phyloP scores from a whole-genome alignment of 92 coral and sea anemone species.

The Phenganax marumi region DNA sequence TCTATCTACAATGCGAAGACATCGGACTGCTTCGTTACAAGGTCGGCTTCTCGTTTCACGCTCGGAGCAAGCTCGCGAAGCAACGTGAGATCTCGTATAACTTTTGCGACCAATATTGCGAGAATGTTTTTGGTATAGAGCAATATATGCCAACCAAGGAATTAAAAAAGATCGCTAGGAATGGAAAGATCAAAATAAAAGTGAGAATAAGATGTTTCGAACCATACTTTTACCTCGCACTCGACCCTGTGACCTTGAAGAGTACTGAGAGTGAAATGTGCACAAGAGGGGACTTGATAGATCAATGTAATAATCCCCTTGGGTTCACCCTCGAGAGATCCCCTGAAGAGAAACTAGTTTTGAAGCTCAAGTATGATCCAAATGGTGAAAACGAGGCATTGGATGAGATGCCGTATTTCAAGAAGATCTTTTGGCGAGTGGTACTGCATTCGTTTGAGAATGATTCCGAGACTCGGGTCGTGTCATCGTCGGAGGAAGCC shows the following conservation, averaged over 20 bases:
- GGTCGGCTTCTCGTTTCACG: constrained; percentile 68
- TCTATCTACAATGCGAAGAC: constrained; percentile 77
- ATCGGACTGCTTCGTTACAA: constrained; percentile 76
- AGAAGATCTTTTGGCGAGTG: constrained; percentile 82
- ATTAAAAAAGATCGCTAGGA: constrained; percentile 78
- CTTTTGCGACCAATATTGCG: constrained; percentile 64
- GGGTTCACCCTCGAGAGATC: constrained; percentile 59
- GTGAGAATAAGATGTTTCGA: constrained; percentile 72
- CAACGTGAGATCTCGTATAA: constrained; percentile 75
- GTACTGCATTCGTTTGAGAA: constrained; percentile 76
- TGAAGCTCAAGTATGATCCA: constrained; percentile 81
- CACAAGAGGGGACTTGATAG: constrained; percentile 58
- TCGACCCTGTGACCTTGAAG: constrained; percentile 75
- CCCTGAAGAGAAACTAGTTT: constrained; percentile 67
- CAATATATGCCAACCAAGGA: constrained; percentile 80
- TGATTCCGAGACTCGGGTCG: constrained; percentile 64
- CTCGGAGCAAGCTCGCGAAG: constrained; percentile 58
- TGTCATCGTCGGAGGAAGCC: constrained; percentile 77
- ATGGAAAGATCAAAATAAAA: constrained; percentile 79
- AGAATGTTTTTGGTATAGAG: constrained; percentile 86
- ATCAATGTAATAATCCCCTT: constrained; percentile 63
- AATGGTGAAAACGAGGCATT: constrained; percentile 64
- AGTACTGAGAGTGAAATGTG: constrained; percentile 70
- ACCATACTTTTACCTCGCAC: constrained; percentile 87
- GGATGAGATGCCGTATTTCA: constrained; percentile 89